phyloP scores from a whole-genome alignment of 1,140 invertebrate species.

The Neodiprion virginianus region DNA sequence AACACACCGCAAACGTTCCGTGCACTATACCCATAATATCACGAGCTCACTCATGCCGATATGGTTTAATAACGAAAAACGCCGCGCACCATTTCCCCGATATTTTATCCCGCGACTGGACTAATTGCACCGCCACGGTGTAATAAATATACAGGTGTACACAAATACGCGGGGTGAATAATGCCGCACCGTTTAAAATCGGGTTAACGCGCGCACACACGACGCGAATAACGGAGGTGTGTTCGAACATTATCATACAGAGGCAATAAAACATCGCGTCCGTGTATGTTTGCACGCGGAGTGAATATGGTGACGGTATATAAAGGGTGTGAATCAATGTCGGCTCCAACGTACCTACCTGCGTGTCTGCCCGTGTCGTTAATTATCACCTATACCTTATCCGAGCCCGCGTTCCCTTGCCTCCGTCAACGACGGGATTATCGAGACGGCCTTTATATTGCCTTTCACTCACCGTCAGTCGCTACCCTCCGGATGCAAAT shows the following conservation, averaged over 20 bases:
- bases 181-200: not conserved
- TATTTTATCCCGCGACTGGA: too few species aligned
- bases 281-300: too few species aligned
- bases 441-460: not conserved
- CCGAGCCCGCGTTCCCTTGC: not conserved
- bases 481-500: too few species aligned
- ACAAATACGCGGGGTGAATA: not conserved
- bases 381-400: not conserved
- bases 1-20: too few species aligned
- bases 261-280: not conserved
- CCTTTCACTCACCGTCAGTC: too few species aligned
- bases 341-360: not conserved
- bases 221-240: too few species aligned
- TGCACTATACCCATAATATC: too few species aligned
- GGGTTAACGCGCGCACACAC: not conserved
- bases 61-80: too few species aligned
- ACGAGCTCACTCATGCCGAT: too few species aligned
- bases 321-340: constrained; percentile 1
- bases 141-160: not conserved
- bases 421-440: not conserved
- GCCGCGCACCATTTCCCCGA: not conserved
- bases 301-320: not conserved
- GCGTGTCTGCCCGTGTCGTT: not conserved
- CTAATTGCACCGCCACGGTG: too few species aligned
- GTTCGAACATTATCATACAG: too few species aligned